These are phyloP conservation scores for Drosophila melanosoma DNA, from an alignment of 2,888 invertebrate species.

Conservation along the genomic window DNA sequence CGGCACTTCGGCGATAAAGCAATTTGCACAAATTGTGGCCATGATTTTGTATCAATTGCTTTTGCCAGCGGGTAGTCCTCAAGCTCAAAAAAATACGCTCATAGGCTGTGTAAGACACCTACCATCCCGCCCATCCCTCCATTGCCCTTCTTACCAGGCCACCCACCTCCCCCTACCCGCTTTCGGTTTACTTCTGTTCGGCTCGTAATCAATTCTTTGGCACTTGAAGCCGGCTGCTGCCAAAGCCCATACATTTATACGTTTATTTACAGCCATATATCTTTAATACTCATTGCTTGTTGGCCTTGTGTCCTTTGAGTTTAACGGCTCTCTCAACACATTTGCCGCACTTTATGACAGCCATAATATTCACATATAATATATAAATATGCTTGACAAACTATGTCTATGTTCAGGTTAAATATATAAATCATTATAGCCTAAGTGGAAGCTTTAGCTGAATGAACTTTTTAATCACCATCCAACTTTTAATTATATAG, in stretches of 20 bases:
- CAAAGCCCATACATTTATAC: conserved; percentile 21
- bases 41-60: conserved; percentile 78
- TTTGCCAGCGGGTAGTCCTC: conserved; percentile 40
- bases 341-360: not conserved
- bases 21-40: conserved; percentile 71
- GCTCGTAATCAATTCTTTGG: conserved; percentile 58
- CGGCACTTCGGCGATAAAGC: conserved; percentile 53
- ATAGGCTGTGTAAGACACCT: conserved; percentile 53
- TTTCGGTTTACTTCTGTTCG: conserved; percentile 10
- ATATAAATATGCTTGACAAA: not conserved
- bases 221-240: conserved; percentile 36
- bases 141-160: not conserved
- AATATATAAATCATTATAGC: not conserved
- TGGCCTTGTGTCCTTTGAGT: not conserved
- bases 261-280: conserved; percentile 52
- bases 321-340: conserved; percentile 17
- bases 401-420: not conserved
- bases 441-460: not conserved
- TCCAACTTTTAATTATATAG: not conserved
- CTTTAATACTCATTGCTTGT: conserved; percentile 4
- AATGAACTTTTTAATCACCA: not conserved
- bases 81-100: conserved; percentile 52
- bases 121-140: not conserved
- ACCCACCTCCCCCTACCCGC: not conserved
- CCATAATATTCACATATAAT: not conserved